A percentile compares a stretch with the other conserved stretches of the same genome.
phyloP scores from a whole-genome alignment of 2,888 invertebrate species.

The Caradrina clavipalpis region DNA sequence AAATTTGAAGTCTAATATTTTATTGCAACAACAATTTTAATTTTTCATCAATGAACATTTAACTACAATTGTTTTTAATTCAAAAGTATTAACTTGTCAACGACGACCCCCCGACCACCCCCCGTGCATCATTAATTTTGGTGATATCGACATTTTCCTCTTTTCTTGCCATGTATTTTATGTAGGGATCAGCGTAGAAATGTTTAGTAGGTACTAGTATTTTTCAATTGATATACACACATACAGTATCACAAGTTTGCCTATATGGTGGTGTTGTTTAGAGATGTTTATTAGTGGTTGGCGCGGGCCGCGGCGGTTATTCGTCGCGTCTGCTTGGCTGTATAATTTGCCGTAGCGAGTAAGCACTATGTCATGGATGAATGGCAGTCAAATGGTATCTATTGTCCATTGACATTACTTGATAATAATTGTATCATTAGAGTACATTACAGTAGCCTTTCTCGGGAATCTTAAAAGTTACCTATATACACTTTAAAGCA shows the following conservation, averaged over 20 bases:
- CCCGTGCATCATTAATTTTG: slow-evolving; percentile 77
- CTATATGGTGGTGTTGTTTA: slow-evolving; percentile 87
- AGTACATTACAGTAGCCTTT: slow-evolving; percentile 91
- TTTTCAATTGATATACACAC: slow-evolving; percentile 89
- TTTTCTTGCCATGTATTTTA: slow-evolving; percentile 90
- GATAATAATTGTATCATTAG: slow-evolving; percentile 91
- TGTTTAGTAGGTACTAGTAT: slow-evolving; percentile 87
- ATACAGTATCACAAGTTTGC: slow-evolving; percentile 87
- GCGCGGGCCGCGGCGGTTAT: slow-evolving; percentile 79
- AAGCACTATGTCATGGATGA: slow-evolving; percentile 87
- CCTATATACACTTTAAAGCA: slow-evolving; percentile 90
- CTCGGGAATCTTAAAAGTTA: slow-evolving; percentile 90
- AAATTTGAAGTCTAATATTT: slow-evolving; percentile 83
- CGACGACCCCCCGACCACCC: slow-evolving; percentile 59
- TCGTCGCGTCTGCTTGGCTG: slow-evolving; percentile 83
- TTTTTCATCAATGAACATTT: slow-evolving; percentile 71
- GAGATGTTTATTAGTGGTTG: slow-evolving; percentile 85
- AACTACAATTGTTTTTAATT: slow-evolving; percentile 68
- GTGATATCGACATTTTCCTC: slow-evolving; percentile 87
- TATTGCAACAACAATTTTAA: slow-evolving; percentile 71
- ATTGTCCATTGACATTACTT: slow-evolving; percentile 90
- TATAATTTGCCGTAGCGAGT: slow-evolving; percentile 89
- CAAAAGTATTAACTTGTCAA: slow-evolving; percentile 72
- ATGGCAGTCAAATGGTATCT: slow-evolving; percentile 90
- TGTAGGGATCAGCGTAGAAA: slow-evolving; percentile 87